These are phyloP conservation scores for Bemisia tabaci DNA, from an alignment of 1,140 invertebrate genomes.

Conservation along the genomic window DNA sequence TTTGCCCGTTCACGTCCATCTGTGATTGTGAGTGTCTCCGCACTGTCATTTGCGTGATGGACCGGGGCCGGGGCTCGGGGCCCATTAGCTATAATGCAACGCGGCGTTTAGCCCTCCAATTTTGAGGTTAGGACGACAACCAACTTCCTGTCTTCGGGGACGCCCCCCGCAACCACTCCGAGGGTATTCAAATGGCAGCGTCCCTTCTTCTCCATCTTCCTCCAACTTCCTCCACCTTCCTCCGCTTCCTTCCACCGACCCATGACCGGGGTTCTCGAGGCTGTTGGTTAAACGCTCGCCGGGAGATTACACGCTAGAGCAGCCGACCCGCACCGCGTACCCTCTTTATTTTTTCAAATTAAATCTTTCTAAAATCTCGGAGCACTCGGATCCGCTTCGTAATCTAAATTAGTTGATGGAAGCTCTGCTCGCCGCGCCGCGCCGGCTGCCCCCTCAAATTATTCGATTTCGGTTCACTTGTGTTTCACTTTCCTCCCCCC, in stretches of 20 bases:
- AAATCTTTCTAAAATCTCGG: background rate
- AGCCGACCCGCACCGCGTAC: no score
- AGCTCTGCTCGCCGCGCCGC: background rate
- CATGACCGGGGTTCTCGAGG: no score
- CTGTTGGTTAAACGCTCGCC: no score
- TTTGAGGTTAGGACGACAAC: background rate
- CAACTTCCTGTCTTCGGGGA: background rate
- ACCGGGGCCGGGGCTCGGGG: background rate
- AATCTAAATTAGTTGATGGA: conserved; percentile 2
- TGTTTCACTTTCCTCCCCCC: background rate
- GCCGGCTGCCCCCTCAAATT: background rate
- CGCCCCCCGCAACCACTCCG: no score
- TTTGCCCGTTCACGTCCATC: background rate
- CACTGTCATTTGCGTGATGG: background rate
- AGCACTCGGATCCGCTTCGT: background rate
- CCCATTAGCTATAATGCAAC: background rate
- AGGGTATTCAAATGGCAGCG: no score
- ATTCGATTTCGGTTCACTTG: conserved; percentile 2
- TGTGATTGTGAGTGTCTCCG: background rate
- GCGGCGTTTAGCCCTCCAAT: background rate
- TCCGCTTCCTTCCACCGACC: no score
- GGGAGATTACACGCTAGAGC: no score
- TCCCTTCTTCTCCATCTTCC: no score
- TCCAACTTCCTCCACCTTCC: no score
- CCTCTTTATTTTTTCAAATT: background rate